Percentiles rank a stretch among this genome's conserved stretches.
These are phyloP conservation scores for Trichogramma dendrolimi DNA, from an alignment of 2,888 invertebrate genomes.

Conservation along the genomic window DNA sequence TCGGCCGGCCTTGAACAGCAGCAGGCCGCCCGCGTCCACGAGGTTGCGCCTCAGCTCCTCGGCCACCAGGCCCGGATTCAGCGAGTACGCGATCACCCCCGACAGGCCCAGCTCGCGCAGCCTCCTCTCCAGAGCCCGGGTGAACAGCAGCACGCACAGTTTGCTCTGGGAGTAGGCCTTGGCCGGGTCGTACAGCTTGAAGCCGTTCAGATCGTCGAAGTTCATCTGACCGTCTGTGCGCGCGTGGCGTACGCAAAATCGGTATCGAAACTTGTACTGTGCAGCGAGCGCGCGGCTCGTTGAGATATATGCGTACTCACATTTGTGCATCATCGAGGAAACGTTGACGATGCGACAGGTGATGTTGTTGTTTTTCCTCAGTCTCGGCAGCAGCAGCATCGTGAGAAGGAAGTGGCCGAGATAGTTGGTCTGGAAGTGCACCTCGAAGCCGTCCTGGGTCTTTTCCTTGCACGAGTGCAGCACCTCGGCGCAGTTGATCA, in stretches of 20 bases:
- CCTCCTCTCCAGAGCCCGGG: conserved; percentile 62
- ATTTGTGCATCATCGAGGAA: conserved; percentile 58
- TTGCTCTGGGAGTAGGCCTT: conserved; percentile 75
- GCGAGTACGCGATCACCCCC: conserved; percentile 64
- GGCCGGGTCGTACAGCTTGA: conserved; percentile 61
- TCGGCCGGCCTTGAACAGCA: conserved; percentile 38
- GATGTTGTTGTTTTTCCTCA: conserved; percentile 53
- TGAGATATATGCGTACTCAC: conserved; percentile 45
- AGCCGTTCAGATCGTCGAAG: conserved; percentile 70
- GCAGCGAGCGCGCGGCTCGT: not conserved
- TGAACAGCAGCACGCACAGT: conserved; percentile 73
- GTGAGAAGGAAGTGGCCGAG: conserved; percentile 63
- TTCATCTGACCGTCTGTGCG: conserved; percentile 57
- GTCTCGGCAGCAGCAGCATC: conserved; percentile 57
- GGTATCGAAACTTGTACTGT: not conserved
- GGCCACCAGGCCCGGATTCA: conserved; percentile 71
- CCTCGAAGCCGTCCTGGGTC: conserved; percentile 66
- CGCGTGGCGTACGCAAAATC: not conserved
- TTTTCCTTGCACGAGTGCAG: conserved; percentile 62
- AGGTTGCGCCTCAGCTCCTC: conserved; percentile 73
- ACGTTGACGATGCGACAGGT: conserved; percentile 58
- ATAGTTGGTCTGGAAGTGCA: conserved; percentile 66
- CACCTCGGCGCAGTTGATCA: conserved; percentile 71
- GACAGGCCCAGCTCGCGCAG: conserved; percentile 54
- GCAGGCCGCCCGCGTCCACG: conserved; percentile 54